phyloP scores from a whole-genome alignment of 2,797 vertebrate species.

The Sebastes matsubarae region DNA sequence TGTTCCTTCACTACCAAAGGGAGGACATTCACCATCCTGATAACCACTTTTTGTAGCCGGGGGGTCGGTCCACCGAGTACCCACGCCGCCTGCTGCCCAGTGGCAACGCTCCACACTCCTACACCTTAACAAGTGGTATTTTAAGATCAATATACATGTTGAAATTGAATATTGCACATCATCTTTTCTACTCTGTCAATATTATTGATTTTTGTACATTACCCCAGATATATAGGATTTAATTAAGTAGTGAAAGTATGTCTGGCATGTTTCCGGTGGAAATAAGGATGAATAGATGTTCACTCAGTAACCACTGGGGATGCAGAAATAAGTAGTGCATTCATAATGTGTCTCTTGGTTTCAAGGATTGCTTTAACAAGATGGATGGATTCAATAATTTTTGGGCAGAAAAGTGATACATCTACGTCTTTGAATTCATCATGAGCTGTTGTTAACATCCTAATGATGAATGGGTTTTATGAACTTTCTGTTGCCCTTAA shows the following conservation, averaged over 20 bases:
- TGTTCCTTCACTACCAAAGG: neutral
- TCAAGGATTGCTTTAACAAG: neutral
- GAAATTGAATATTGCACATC: neutral
- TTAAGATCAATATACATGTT: neutral
- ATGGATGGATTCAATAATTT: neutral
- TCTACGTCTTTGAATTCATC: neutral
- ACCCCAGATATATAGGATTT: neutral
- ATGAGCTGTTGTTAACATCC: neutral
- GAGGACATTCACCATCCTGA: neutral
- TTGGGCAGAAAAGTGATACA: neutral
- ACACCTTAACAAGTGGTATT: neutral
- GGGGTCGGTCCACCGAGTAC: neutral
- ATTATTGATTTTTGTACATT: neutral
- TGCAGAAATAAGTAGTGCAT: neutral
- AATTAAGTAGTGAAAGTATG: neutral
- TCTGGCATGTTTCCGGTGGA: neutral
- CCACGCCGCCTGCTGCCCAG: neutral
- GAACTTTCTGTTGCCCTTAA: neutral
- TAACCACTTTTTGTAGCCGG: neutral
- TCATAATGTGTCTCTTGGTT: neutral
- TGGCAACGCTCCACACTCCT: neutral
- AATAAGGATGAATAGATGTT: neutral
- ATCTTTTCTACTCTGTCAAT: neutral
- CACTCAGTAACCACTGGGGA: neutral
- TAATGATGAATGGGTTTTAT: neutral